Base-by-base conservation (phyloP, 1,140 invertebrate species). In the Anastrepha obliqua region DNA sequence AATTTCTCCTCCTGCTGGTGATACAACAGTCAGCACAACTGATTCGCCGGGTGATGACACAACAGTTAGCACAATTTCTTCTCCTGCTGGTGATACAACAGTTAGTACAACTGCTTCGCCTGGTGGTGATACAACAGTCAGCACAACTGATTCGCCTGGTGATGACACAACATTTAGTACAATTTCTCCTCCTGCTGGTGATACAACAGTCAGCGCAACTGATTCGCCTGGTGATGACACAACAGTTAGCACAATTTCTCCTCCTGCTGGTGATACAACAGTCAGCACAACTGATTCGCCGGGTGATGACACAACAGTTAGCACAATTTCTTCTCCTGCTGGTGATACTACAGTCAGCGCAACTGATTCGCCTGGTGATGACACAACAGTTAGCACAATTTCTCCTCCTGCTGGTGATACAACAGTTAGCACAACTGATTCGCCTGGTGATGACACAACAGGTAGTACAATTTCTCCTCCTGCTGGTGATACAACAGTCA, bases 391-490 rank as follows among this genome's bases (percentile, higher is more conserved):
- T 29, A 29, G 29, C 1, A 29, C 29, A 29, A 29, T 29, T 29
- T 29, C 62, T 29, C 13, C 85, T 5, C 86, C 58, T 8, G 20
- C 88, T 1, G 29, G 29, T 29, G 85, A 81, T 9, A 85, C 88
- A 8, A 58, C 29, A 29, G 29, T 29, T 1, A 29, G 29, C 29
- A 1, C 88, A 70, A 74, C 88, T 3, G 78, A 39, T 17, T 2
- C 65, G 8, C 13, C 89, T 0, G 9, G 39, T 9, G 64, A 62
- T 0, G 65, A 47, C 7, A 59, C 87, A 4, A 29, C 88, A 0
- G 4, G 39, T 44, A 9, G 62, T 13, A 0, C 55, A 29, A 29
- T 29, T 29, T 29, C 29, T 29, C 29, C 29, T 29, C 29, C 29
- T 29, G 29, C 29, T 29, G 29, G 1, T 29, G 29, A 29, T 29